phyloP scores from a whole-genome alignment of 1,140 invertebrate genomes.

The Plodia interpunctella region DNA sequence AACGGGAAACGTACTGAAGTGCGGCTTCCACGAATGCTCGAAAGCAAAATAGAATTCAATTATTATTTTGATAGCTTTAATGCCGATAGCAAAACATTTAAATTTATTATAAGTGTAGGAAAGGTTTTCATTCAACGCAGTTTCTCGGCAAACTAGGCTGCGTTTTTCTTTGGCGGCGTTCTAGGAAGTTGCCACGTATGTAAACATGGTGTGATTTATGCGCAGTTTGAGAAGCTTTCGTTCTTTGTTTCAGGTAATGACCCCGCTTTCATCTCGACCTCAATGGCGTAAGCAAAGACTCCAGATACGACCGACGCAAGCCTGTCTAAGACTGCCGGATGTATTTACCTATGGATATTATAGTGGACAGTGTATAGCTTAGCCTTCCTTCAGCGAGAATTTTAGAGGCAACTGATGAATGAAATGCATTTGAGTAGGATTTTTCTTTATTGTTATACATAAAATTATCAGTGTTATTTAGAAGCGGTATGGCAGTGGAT shows the following conservation, averaged over 20 bases:
- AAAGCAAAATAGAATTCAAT: neutral
- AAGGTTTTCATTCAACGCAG: constrained; percentile 46
- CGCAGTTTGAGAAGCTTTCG: constrained; percentile 62
- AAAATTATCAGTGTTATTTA: too few relatives aligned
- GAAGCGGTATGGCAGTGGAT: too few relatives aligned
- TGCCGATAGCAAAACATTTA: constrained; percentile 19
- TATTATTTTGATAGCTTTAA: neutral
- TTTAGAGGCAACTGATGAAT: neutral
- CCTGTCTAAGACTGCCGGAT: constrained; percentile 36
- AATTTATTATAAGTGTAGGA: constrained; percentile 41
- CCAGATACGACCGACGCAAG: constrained; percentile 47
- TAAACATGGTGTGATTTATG: constrained; percentile 71
- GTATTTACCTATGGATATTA: constrained; percentile 19
- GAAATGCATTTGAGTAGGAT: constrained; percentile 10
- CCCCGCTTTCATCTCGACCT: constrained; percentile 66
- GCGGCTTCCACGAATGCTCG: neutral
- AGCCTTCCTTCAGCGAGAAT: neutral
- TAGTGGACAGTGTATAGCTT: neutral
- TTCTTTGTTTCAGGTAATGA: constrained; percentile 75
- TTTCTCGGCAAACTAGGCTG: constrained; percentile 58
- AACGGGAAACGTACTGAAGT: neutral
- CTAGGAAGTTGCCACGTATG: constrained; percentile 58
- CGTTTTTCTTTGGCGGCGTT: constrained; percentile 64
- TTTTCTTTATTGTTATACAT: constrained; percentile 17
- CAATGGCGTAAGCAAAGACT: constrained; percentile 60